Percentiles rank a stretch among this genome's conserved stretches.
These are phyloP conservation scores for Trinectes maculatus DNA, from an alignment of 2,113 vertebrate genomes.

Conservation along the genomic window DNA sequence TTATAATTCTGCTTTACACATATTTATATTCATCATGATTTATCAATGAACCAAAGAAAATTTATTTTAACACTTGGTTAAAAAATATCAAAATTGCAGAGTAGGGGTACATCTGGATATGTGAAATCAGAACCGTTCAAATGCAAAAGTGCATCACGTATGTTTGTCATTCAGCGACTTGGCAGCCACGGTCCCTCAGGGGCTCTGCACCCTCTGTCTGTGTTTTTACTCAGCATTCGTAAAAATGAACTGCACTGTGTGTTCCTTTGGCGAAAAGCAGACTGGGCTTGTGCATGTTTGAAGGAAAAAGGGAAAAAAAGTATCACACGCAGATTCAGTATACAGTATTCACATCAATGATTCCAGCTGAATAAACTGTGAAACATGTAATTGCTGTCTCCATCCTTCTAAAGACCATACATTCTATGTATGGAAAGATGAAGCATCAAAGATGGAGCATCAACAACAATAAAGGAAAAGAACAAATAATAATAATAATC, in stretches of 20 bases:
- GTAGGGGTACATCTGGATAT: neutral
- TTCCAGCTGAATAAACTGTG: slow-evolving; percentile 37
- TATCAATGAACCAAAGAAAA: too few relatives aligned
- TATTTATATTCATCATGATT: too few relatives aligned
- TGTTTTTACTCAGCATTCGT: slow-evolving; percentile 48
- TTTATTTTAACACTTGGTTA: too few relatives aligned
- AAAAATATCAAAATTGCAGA: neutral
- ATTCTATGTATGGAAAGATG: too few relatives aligned
- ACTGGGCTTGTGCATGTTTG: slow-evolving; percentile 16
- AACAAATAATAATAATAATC: neutral
- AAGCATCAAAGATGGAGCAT: slow-evolving; percentile 58
- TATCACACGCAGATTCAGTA: slow-evolving; percentile 17
- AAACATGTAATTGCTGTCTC: slow-evolving; percentile 38
- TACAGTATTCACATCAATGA: neutral
- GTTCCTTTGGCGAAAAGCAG: slow-evolving; percentile 9
- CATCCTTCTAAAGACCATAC: slow-evolving; percentile 25
- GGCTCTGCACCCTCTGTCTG: slow-evolving; percentile 46
- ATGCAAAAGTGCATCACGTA: neutral
- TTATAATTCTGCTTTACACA: neutral
- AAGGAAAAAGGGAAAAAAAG: slow-evolving; percentile 1
- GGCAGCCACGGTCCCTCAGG: slow-evolving; percentile 31
- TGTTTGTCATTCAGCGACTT: slow-evolving; percentile 29
- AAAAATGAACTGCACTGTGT: slow-evolving; percentile 47
- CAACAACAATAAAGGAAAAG: slow-evolving; percentile 22
- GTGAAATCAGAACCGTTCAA: neutral